These are phyloP conservation scores for Alexandromys fortis DNA, from an alignment of 2,113 vertebrate genomes.

Conservation along the genomic window DNA sequence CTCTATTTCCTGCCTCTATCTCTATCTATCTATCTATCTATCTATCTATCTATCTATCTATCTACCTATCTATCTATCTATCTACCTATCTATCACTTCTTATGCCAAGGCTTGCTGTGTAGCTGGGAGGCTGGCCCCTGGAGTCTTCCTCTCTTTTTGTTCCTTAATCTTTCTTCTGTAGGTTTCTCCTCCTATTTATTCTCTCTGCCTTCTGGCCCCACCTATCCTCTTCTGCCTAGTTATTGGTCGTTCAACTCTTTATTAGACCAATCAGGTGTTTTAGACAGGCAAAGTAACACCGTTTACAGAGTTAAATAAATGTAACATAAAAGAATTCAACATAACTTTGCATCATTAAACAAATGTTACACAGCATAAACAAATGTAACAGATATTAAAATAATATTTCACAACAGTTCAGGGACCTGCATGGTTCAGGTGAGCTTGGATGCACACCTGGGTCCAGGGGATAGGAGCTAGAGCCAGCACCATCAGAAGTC, in stretches of 20 bases:
- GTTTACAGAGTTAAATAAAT: neutral
- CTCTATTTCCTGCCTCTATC: neutral
- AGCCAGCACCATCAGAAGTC: neutral
- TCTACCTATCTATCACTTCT: neutral
- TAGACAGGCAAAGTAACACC: neutral
- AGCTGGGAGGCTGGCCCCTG: neutral
- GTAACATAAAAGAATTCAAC: neutral
- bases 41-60: neutral
- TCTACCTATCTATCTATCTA: neutral
- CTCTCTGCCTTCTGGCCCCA: neutral
- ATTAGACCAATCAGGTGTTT: neutral
- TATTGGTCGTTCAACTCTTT: neutral
- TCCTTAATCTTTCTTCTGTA: neutral
- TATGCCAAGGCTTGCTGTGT: neutral
- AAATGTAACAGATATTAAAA: neutral
- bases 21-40: neutral
- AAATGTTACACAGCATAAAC: neutral
- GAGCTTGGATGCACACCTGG: neutral
- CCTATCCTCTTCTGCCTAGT: neutral
- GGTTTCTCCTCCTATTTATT: neutral
- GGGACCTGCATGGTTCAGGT: neutral
- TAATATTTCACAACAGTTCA: neutral
- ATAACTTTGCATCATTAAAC: neutral
- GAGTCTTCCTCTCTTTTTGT: neutral
- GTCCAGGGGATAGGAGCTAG: neutral